Evolutionary conservation across 2,797 vertebrate genomes (phyloP), one percentile per base, ranked within the genome.

Genomic region (Hapalemur alaotrensis): DNA sequence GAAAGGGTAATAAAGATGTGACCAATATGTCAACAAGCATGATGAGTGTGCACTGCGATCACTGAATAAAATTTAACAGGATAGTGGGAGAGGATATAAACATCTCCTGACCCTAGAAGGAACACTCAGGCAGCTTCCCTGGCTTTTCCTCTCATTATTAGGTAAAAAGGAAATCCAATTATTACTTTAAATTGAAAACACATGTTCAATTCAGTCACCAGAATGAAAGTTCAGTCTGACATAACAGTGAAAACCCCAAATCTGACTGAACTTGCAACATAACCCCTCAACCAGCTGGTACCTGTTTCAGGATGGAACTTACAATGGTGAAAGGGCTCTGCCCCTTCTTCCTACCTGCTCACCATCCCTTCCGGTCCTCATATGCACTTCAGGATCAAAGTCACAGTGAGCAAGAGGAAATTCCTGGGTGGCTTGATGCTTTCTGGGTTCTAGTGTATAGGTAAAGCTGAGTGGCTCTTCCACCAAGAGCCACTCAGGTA

Each of bases 181-280:
- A 54, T 95, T 81, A 73, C 32, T 92, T 84, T 92, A 61, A 91
- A 25, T 54, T 52, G 48, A 95, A 91, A 85, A n/a, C 63, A 96
- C 65, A 82, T 87, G 72, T 18, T 81, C 65, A 81, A 10, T 90
- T 92, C 61, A 84, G 15, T 81, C 48, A 91, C 30, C 81, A 63
- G 65, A 95, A 85, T 91, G 65, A 95, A 85, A 86, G 35, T 83
- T 93, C 67, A 90, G 48, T 69, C 72, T 92, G 57, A 75, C 32
- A 14, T 50, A 85, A 28, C 4, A 86, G 41, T 76, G 18, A 63
- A 94, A 96, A 93, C 9, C n/a, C 25, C 93, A 90, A 90, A 87
- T 48, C 76, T 88, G 54, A 78, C n/a, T 57, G 75, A 92, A 67
- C 52, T 2, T 35, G 30, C 11, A 86, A 69, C 7, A 54, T 63